Evolutionary conservation across 2,113 vertebrate genomes (phyloP).

Genomic region (Apodemus sylvaticus): DNA sequence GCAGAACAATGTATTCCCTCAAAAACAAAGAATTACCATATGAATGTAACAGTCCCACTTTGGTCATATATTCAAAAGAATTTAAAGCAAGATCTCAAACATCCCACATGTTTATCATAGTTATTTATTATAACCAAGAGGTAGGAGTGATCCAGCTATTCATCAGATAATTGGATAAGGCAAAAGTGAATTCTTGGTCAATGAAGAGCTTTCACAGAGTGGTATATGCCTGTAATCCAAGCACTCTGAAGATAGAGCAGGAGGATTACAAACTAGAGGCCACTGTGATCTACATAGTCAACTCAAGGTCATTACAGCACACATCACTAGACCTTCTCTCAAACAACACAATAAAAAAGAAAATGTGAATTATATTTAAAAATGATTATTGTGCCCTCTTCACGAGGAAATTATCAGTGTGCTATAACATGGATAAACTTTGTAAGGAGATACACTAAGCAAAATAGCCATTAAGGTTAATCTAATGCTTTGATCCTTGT

Average conservation of each 20-base stretch:
- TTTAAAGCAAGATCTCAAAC: background rate
- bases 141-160: background rate
- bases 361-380: background rate
- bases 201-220: background rate
- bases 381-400: background rate
- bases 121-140: background rate
- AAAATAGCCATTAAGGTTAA: background rate
- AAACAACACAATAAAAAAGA: background rate
- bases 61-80: background rate
- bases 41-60: background rate
- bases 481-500: background rate
- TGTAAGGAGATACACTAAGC: background rate
- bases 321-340: background rate
- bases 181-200: background rate
- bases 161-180: background rate
- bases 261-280: background rate
- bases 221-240: background rate
- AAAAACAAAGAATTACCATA: background rate
- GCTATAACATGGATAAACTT: background rate
- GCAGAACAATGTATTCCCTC: background rate
- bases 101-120: background rate
- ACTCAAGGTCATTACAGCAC: background rate
- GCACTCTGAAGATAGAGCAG: background rate
- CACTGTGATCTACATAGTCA: background rate
- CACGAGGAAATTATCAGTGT: background rate